These are phyloP conservation scores for Hoplodrina blanda DNA, from an alignment of 2,888 invertebrate genomes.

Conservation along the genomic window DNA sequence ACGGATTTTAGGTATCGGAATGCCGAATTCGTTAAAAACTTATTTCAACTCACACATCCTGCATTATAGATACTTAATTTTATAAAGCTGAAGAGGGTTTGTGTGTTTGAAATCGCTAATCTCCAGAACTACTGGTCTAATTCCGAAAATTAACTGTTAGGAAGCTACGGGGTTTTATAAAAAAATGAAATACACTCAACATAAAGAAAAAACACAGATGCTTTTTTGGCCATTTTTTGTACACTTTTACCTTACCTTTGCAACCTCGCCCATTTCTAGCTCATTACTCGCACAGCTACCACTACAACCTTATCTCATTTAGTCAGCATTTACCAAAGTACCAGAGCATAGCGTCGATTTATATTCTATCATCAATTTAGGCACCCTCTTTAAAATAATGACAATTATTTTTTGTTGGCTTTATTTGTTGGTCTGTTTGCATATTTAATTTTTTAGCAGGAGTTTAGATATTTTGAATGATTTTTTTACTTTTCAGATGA, in stretches of 20 bases:
- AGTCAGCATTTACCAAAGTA: constrained; percentile 22
- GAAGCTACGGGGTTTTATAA: no score
- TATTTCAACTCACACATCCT: neutral
- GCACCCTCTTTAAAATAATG: constrained; percentile 33
- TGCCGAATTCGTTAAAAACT: neutral
- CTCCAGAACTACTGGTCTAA: no score
- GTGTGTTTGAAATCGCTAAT: no score
- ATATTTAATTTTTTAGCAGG: neutral
- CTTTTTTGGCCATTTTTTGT: no score
- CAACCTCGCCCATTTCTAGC: constrained; percentile 29
- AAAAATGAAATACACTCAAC: no score
- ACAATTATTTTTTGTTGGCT: constrained; percentile 26
- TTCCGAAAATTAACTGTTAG: no score
- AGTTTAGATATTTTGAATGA: neutral
- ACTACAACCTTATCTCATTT: neutral
- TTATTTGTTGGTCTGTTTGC: neutral
- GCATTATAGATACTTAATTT: no score
- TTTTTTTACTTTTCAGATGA: neutral
- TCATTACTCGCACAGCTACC: constrained; percentile 23
- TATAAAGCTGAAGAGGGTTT: no score
- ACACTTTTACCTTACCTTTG: neutral
- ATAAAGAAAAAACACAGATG: no score
- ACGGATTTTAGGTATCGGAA: constrained; percentile 5
- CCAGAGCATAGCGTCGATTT: constrained; percentile 40
- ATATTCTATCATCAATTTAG: constrained; percentile 47